Evolutionary conservation across 92 coral and sea anemone genomes (phyloP), one percentile per base, ranked within the genome.

Genomic region (Blastomussa wellsi): DNA sequence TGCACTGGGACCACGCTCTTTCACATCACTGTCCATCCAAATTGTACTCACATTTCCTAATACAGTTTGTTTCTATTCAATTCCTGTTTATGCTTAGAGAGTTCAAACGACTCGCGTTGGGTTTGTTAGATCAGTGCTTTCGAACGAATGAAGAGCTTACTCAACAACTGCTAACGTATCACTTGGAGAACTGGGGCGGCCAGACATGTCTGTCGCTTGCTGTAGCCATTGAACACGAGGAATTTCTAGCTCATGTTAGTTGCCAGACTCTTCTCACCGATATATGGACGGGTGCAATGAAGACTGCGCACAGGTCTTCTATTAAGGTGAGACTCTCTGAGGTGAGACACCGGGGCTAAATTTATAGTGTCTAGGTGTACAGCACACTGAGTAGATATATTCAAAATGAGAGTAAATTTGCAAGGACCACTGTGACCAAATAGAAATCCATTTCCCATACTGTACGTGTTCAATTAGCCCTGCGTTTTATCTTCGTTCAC

Each of bases 271-370:
- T 94, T 75, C 92, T 94, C 79, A 87, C 98, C 74, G 95, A 94
- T 51, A 94, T 94, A 74, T 94, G 98, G 98, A 89, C 91, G 80
- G 98, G 98, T 0, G 98, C 98, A n/a, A 94, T 94, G 90, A 88
- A 90, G 67, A 85, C 47, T 41, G 85, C 84, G 9, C 74, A 88
- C 62, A 74, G 92, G 70, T 81, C 94, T 8, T 89, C 94, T 24
- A 68, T 93, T 17, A 92, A 86, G 92, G 97, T 93, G 68, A 62
- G 68, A 62, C 33, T 8, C 33, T 8, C 31, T 57, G 29, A 57
- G 29, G 24, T 10, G 64, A 8, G 3, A 41, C 7, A 41, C 44
- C 3, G 3, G 44, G 44, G 7, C 7, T 41, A 41, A 3, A 41
- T 41, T 41, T 7, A 41, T 41, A 41, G 35, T 0, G n/a, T 53